A percentile compares a stretch with the other conserved stretches of the same genome.
Evolutionary conservation across 2,113 vertebrate genomes (phyloP).

Genomic region (Nesoenas mayeri): DNA sequence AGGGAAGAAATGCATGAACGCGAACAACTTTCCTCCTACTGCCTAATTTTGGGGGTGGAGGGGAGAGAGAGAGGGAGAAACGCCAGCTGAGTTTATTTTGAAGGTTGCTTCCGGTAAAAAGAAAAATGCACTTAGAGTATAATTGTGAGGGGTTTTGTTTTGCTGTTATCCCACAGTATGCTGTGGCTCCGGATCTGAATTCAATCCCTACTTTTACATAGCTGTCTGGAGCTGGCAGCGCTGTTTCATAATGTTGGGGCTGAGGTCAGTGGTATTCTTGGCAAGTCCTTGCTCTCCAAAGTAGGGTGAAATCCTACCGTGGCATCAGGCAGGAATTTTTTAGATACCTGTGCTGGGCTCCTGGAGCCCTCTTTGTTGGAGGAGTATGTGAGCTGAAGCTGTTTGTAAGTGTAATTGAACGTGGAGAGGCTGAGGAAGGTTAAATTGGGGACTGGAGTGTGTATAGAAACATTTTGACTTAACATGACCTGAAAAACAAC

Average conservation of each 20-base stretch:
- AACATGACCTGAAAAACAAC: slow-evolving; percentile 57
- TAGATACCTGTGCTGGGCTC: slow-evolving; percentile 26
- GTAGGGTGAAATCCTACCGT: neutral
- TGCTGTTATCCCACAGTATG: neutral
- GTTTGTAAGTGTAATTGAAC: neutral
- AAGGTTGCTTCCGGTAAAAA: neutral
- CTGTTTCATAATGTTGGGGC: slow-evolving; percentile 43
- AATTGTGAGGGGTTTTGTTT: neutral
- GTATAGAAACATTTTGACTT: slow-evolving; percentile 32
- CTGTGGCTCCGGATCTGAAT: neutral
- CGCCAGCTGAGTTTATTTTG: neutral
- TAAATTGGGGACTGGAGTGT: neutral
- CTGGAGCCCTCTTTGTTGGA: neutral
- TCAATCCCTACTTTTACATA: neutral
- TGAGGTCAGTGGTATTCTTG: slow-evolving; percentile 52
- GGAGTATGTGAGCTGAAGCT: neutral
- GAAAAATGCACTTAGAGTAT: neutral
- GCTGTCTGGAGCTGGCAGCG: slow-evolving; percentile 42
- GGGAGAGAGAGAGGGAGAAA: neutral
- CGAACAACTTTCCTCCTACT: neutral
- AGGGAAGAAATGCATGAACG: neutral
- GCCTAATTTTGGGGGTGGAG: neutral
- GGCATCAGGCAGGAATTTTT: slow-evolving; percentile 6
- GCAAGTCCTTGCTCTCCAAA: slow-evolving; percentile 8
- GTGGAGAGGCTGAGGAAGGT: neutral